Conservation (phyloP, 1,140 invertebrate genomes). For the Thrips palmi region DNA sequence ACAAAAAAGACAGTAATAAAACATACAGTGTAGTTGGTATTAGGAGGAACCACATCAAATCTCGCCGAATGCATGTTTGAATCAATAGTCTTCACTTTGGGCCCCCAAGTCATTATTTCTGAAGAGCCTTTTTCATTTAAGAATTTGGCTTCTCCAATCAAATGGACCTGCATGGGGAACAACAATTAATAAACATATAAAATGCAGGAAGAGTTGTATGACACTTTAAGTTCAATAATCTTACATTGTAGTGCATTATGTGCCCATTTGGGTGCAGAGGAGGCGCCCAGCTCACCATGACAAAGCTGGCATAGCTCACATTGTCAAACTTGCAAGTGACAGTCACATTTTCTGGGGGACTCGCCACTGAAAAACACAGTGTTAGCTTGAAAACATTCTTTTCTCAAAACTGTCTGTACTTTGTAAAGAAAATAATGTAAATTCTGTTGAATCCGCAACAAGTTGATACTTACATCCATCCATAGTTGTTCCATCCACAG, state of each 20-base stretch:
- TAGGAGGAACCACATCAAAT: conserved; percentile 47
- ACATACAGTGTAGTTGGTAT: conserved; percentile 53
- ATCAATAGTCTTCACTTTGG: conserved; percentile 35
- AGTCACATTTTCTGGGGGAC: conserved; percentile 37
- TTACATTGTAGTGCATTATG: conserved; percentile 47
- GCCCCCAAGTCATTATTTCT: conserved; percentile 33
- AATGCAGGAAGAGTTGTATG: conserved; percentile 10
- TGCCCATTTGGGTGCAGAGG: conserved; percentile 53
- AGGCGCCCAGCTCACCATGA: conserved; percentile 46
- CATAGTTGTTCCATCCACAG: conserved; percentile 57
- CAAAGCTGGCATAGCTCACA: conserved; percentile 38
- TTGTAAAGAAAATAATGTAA: background rate
- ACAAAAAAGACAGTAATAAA: conserved; percentile 6
- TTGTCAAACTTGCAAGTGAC: conserved; percentile 45
- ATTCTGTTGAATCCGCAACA: conserved; percentile 4
- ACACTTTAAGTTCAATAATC: conserved; percentile 13
- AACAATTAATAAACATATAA: conserved; percentile 27
- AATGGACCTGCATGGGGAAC: no score
- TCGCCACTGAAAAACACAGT: conserved; percentile 25
- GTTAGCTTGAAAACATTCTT: background rate
- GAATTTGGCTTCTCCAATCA: conserved; percentile 38
- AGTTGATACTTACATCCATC: conserved; percentile 40
- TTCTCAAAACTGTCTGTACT: no score
- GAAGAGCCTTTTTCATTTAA: conserved; percentile 32
- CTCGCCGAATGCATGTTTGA: conserved; percentile 28